These are phyloP conservation scores for Hypocryptadius cinnamomeus DNA, from an alignment of 2,113 vertebrate species.

Conservation along the genomic window DNA sequence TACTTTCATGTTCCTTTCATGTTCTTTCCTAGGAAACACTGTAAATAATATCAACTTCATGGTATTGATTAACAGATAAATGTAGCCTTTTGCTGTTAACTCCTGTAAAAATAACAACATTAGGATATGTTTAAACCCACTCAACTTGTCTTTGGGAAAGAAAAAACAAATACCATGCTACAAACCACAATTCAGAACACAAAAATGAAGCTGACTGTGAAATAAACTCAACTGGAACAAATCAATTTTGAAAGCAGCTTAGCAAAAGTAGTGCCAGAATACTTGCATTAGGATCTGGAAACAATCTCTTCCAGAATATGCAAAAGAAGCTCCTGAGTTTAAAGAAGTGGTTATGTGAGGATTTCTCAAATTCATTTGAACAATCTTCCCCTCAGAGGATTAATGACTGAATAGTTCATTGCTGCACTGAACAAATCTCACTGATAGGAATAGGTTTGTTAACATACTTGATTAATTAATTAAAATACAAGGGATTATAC, in stretches of 20 bases:
- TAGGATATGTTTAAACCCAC: background rate
- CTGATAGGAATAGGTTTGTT: background rate
- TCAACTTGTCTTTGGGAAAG: background rate
- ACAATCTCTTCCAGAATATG: constrained; percentile 2
- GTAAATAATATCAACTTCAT: background rate
- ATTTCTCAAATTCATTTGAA: background rate
- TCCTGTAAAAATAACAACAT: background rate
- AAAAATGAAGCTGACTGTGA: background rate
- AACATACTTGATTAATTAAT: background rate
- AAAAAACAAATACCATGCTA: background rate
- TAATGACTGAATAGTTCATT: background rate
- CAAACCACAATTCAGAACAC: background rate
- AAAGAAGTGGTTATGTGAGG: background rate
- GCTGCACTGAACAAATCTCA: background rate
- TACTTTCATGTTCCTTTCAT: background rate
- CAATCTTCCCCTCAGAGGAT: background rate
- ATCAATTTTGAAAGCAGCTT: constrained; percentile 37
- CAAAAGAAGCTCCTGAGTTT: constrained; percentile 13
- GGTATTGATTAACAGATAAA: background rate
- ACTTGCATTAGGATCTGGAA: constrained; percentile 40
- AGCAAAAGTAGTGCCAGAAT: constrained; percentile 44
- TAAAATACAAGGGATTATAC: background rate
- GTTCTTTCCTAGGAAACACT: background rate
- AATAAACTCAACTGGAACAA: constrained; percentile 42
- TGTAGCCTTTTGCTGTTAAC: background rate